Evolutionary conservation across 2,797 vertebrate species (phyloP).

Genomic region (Antrozous pallidus): DNA sequence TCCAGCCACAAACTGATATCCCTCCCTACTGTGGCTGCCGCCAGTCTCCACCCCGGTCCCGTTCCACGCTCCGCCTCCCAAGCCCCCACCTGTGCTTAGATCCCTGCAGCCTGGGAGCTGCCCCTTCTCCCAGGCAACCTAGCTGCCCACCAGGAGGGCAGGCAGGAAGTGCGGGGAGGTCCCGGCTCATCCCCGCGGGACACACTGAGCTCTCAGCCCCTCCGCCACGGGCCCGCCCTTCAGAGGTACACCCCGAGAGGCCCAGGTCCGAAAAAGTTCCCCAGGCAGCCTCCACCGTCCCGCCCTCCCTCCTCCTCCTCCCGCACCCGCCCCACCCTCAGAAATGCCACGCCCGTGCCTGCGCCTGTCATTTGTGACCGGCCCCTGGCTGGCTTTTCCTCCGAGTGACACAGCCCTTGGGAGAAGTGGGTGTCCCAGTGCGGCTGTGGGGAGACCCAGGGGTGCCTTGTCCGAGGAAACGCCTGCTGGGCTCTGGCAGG

Average conservation of each 20-base stretch:
- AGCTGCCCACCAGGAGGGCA: neutral
- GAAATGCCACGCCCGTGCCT: neutral
- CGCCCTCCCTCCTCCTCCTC: neutral
- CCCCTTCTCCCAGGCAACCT: neutral
- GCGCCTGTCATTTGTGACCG: neutral
- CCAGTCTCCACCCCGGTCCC: fast-evolving
- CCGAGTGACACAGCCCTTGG: neutral
- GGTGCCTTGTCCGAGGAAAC: neutral
- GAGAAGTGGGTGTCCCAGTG: neutral
- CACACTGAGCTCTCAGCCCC: neutral
- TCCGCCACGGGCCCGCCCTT: neutral
- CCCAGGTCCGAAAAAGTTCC: neutral
- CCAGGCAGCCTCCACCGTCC: neutral
- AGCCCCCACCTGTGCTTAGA: neutral
- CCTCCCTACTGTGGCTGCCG: fast-evolving
- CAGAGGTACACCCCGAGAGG: neutral
- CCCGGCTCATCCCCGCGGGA: fast-evolving
- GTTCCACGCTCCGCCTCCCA: fast-evolving
- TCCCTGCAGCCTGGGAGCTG: neutral
- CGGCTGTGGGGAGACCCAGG: neutral
- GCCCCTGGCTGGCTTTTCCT: neutral
- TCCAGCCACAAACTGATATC: fast-evolving
- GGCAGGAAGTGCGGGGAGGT: neutral
- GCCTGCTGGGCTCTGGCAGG: neutral
- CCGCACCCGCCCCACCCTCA: neutral